Evolutionary conservation across 2,888 invertebrate genomes (phyloP).

Genomic region (Lasioglossum vierecki): DNA sequence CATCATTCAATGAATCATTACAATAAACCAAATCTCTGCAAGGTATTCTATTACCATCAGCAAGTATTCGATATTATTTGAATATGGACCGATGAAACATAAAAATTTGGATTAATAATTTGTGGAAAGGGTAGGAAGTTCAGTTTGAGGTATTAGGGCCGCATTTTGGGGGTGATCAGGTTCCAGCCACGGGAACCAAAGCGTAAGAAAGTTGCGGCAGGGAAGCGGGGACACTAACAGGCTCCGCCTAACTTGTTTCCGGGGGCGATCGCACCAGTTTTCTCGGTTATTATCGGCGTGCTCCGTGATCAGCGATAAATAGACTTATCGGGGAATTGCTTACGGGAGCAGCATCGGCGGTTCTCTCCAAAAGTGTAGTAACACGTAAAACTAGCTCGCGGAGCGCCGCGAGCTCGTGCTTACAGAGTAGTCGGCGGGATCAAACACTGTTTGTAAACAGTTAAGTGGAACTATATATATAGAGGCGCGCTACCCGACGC

Average conservation of each 20-base stretch:
- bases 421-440: slow-evolving; percentile 45
- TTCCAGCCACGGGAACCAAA: not conserved
- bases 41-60: not conserved
- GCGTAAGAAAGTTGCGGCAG: not conserved
- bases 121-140: not conserved
- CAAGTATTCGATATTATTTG: not conserved
- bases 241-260: slow-evolving; percentile 3
- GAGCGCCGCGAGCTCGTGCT: slow-evolving; percentile 19
- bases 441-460: slow-evolving; percentile 54
- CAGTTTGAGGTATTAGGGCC: not conserved
- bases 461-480: slow-evolving; percentile 27
- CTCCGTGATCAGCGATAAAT: slow-evolving; percentile 1
- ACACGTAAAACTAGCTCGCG: slow-evolving; percentile 8
- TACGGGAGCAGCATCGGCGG: not conserved
- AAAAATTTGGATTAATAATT: not conserved
- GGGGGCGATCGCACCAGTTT: not conserved
- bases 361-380: slow-evolving; percentile 24
- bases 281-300: slow-evolving; percentile 12
- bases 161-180: not conserved
- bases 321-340: slow-evolving; percentile 17
- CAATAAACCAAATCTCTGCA: too few species aligned
- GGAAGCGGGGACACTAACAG: not conserved
- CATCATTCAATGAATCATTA: not conserved
- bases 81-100: not conserved
- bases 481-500: slow-evolving; percentile 22